Conservation (phyloP, 2,888 invertebrate species). For the Eilema sororculum region DNA sequence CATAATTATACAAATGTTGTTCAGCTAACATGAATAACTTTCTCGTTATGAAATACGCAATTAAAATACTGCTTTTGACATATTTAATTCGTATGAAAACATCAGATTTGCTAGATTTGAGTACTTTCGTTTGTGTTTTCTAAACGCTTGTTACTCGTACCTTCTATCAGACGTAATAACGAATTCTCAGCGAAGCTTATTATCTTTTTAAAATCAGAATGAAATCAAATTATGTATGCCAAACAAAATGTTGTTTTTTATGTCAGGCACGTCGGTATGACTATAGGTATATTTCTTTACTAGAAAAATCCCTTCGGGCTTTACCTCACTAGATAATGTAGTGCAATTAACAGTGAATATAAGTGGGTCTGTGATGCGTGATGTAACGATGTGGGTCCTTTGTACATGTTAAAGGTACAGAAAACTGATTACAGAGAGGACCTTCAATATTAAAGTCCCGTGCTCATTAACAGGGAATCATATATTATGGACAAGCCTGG, state of each 20-base stretch:
- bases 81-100: background rate
- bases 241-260: background rate
- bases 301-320: background rate
- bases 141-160: conserved; percentile 40
- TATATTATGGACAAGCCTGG: conserved; percentile 59
- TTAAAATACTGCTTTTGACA: background rate
- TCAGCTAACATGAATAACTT: background rate
- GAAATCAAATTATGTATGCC: conserved; percentile 47
- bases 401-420: conserved; percentile 33
- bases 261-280: background rate
- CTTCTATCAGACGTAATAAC: conserved; percentile 41
- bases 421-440: conserved; percentile 54
- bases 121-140: conserved; percentile 1
- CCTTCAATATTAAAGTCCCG: conserved; percentile 63
- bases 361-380: conserved; percentile 43
- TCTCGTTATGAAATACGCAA: background rate
- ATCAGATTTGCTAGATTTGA: background rate
- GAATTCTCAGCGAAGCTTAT: conserved; percentile 40
- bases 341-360: conserved; percentile 51
- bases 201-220: conserved; percentile 52
- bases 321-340: background rate
- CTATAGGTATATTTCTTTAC: background rate
- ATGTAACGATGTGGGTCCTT: too few species aligned
- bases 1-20: background rate
- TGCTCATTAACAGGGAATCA: conserved; percentile 54